Percentiles rank a stretch among this genome's conserved stretches.
phyloP scores from a whole-genome alignment of 1,140 invertebrate genomes.

The Drosophila ohnishii region DNA sequence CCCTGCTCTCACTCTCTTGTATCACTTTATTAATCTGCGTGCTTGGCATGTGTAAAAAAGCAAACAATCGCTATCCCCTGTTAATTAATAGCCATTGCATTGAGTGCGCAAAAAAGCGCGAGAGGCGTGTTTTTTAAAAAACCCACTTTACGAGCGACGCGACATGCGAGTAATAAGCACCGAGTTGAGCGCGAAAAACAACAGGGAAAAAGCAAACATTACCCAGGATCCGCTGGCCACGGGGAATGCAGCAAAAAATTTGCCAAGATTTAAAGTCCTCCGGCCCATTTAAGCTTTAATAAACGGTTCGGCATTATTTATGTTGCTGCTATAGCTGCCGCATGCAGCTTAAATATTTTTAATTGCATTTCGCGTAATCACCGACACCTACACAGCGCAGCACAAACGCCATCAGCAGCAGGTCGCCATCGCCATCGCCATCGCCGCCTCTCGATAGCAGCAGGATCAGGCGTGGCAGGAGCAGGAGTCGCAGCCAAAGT shows the following conservation, averaged over 20 bases:
- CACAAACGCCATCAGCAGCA: slow-evolving; percentile 34
- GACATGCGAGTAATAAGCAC: slow-evolving; percentile 54
- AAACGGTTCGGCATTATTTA: slow-evolving; percentile 56
- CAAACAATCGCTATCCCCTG: slow-evolving; percentile 53
- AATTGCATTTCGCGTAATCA: slow-evolving; percentile 81
- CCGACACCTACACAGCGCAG: slow-evolving; percentile 65
- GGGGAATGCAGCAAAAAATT: slow-evolving; percentile 16
- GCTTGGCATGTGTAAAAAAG: slow-evolving; percentile 45
- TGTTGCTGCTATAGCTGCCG: slow-evolving; percentile 31
- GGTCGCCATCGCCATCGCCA: slow-evolving; percentile 20
- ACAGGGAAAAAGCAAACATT: slow-evolving; percentile 46
- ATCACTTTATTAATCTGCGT: slow-evolving; percentile 53
- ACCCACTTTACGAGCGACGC: slow-evolving; percentile 52
- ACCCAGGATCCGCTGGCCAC: slow-evolving; percentile 33
- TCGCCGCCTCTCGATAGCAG: slow-evolving; percentile 7
- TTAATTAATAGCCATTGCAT: slow-evolving; percentile 75
- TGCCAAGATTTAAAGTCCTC: slow-evolving; percentile 14
- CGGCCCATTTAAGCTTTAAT: slow-evolving; percentile 62
- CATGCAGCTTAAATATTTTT: slow-evolving; percentile 78
- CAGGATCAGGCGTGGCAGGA: neutral
- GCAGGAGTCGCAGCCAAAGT: slow-evolving; percentile 24
- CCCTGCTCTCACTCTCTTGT: slow-evolving; percentile 4
- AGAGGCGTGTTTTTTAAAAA: slow-evolving; percentile 44
- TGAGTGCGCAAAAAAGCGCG: slow-evolving; percentile 46
- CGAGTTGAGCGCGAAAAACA: slow-evolving; percentile 28